Conservation (phyloP, 2,888 invertebrate species). For the Ophion costatus region DNA sequence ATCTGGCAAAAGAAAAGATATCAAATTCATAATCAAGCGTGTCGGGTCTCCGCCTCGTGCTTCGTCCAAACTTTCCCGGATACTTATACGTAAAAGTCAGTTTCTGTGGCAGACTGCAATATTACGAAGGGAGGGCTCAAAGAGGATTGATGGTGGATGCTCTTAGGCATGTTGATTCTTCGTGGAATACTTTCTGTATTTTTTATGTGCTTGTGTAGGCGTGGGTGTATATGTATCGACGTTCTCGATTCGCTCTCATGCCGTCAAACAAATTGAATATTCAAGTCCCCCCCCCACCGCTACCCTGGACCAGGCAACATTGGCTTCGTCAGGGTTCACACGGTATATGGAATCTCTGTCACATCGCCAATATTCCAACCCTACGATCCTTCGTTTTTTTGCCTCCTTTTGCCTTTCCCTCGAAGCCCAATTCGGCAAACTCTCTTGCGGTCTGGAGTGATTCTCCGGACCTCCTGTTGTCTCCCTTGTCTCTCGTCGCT, state of each 20-base stretch:
- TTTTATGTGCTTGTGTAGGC: not conserved
- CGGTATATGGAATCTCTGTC: slow-evolving; percentile 52
- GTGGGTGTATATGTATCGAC: slow-evolving; percentile 11
- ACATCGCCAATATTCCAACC: slow-evolving; percentile 36
- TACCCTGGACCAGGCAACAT: slow-evolving; percentile 1
- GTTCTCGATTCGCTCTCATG: slow-evolving; percentile 60
- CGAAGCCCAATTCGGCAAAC: slow-evolving; percentile 20
- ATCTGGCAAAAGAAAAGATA: too few relatives aligned
- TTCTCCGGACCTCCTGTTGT: slow-evolving; percentile 18
- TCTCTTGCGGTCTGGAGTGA: slow-evolving; percentile 43
- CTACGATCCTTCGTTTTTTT: slow-evolving; percentile 9
- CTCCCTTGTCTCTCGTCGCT: not conserved
- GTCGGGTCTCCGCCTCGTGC: too few relatives aligned
- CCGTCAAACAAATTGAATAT: slow-evolving; percentile 65
- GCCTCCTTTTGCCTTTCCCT: not conserved
- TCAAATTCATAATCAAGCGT: too few relatives aligned
- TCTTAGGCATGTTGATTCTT: not conserved
- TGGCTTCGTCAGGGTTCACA: slow-evolving; percentile 61
- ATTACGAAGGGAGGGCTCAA: not conserved
- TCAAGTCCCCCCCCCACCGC: slow-evolving; percentile 16
- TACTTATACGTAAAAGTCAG: not conserved
- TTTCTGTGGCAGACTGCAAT: not conserved
- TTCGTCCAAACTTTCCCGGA: too few relatives aligned
- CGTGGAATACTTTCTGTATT: slow-evolving; percentile 20
- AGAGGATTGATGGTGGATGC: slow-evolving; percentile 20